These are phyloP conservation scores for Ferrisia virgata DNA, from an alignment of 2,888 invertebrate species.

Conservation along the genomic window DNA sequence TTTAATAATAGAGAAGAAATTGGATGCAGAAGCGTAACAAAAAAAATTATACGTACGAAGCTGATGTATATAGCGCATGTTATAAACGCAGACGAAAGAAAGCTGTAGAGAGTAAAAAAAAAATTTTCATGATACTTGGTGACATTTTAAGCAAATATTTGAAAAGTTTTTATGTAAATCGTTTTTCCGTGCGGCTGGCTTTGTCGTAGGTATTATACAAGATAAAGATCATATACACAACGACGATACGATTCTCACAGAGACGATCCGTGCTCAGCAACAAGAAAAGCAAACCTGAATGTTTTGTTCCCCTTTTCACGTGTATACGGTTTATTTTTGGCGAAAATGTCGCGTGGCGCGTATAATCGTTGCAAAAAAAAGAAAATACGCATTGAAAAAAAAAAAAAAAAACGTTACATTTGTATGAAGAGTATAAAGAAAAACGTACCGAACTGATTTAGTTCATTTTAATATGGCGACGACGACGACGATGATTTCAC, in stretches of 20 bases:
- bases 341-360: neutral
- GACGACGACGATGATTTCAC: neutral
- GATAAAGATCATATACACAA: neutral
- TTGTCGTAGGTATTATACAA: neutral
- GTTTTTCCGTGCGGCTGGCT: neutral
- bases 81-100: no score
- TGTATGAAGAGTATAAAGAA: neutral
- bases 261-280: no score
- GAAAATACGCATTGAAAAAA: neutral
- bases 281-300: neutral
- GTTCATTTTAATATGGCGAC: neutral
- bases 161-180: constrained; percentile 12
- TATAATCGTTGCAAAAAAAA: neutral
- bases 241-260: neutral
- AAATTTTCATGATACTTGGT: no score
- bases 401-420: neutral
- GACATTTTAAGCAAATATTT: constrained; percentile 12
- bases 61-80: no score
- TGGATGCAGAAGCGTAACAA: neutral
- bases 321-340: neutral
- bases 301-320: neutral
- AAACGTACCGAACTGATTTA: neutral
- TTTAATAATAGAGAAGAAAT: neutral
- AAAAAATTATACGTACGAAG: neutral
- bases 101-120: no score